Base-by-base conservation (phyloP, 2,888 invertebrate genomes). In the Leucania comma region DNA sequence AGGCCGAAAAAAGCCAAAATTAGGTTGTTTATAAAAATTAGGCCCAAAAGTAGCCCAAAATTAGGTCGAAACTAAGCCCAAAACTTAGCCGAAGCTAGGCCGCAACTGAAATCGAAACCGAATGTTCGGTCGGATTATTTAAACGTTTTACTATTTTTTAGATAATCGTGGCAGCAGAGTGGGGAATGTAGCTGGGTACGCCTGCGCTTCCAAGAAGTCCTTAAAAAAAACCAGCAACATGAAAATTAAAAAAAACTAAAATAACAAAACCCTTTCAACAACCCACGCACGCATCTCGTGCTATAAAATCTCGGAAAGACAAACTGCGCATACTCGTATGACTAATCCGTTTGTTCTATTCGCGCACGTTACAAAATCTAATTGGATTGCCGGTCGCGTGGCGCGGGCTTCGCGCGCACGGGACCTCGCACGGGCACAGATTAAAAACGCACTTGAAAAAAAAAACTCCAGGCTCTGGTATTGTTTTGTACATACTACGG, bases 311-410 rank as follows among this genome's bases (percentile, higher is more conserved):
- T 83, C 83, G 64, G 81, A 75, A 81, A 78, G 70, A 73, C 59
- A 53, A 85, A 86, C 85, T 87, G 87, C 90, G 90, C 85, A 86
- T 70, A n/a, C n/a, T n/a, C n/a, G n/a, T n/a, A 58, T 68, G 58
- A 63, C 50, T 90, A 90, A 90, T 90, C 88, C 86, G 72, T 82
- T 83, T 82, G 85, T 78, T 75, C 53, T 73, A 62, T 74, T 72
- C 59, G 75, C 60, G 82, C 91, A 91, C 90, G 89, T 91, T 88
- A 86, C 78, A 59, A 75, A 85, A 78, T 75, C 66, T 91, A 93
- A 93, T 92, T 90, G 91, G 91, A 91, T 92, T 84, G 78, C 53
- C n/a, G 69, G 87, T 88, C 90, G 86, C 91, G 89, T 90, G 90
- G 82, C 80, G 63, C 56, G 79, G 93, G 92, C 92, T 92, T 92